Base-by-base conservation (phyloP, 2,888 invertebrate genomes). In the Leptura quadrifasciata region DNA sequence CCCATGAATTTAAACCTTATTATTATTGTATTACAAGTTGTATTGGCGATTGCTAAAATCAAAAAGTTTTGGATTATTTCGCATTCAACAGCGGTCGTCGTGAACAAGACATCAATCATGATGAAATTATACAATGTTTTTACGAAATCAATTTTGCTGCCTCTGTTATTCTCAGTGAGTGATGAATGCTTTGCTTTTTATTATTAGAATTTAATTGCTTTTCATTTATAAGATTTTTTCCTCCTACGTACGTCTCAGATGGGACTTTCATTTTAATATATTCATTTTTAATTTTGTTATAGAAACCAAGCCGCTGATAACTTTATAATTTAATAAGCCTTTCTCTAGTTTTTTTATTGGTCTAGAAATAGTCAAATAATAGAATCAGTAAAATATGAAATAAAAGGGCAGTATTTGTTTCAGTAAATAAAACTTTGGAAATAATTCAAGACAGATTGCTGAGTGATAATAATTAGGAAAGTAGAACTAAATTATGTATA, bases 151-250 rank as follows among this genome's bases (percentile, higher is more conserved):
- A 61, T 71, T 71, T 71, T 21, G 52, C 61, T 35, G 24, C 18
- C 18, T 18, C 52, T 21, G 69, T 18, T 55, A 31, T 27, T 27
- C 47, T 27, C 18, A 18, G 21, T 47, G 58, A 35, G 58, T 69
- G 69, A 69, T 69, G 69, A 69, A 58, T 69, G 58, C 17, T 60
- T 20, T 35, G 39, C 20, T 31, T 54, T 69, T 52, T n/a, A n/a
- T 69, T 69, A 69, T 58, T 69, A 60, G 69, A 58, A 58, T 69
- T 69, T 69, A 69, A 69, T 69, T 69, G 39, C 39, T 69, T 69
- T 69, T 58, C 57, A 58, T 69, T 65, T 65, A 47, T 47, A 47
- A 47, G 47, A 47, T n/a, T 47, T 47, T n/a, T 47, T 47, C 6
- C 0, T 47, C n/a, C 47, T 5, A 12, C 15, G n/a, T 47, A 31